phyloP scores from a whole-genome alignment of 2,888 invertebrate genomes.

The Leptopterna dolabrata region DNA sequence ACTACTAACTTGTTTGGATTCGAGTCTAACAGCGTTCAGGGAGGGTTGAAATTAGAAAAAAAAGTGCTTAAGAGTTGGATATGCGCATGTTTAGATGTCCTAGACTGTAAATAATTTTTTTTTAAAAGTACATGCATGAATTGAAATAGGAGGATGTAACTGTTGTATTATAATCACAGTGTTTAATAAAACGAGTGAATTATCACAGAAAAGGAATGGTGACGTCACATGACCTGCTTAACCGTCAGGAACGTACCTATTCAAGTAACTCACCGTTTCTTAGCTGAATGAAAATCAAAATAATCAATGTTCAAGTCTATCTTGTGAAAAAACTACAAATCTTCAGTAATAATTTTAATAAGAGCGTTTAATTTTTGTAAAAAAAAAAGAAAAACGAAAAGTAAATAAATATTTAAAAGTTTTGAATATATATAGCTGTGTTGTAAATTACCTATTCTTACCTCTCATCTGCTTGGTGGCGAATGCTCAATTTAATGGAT shows the following conservation, averaged over 20 bases:
- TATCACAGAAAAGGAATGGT: neutral
- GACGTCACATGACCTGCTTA: neutral
- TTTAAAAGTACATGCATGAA: no score
- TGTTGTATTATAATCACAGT: neutral
- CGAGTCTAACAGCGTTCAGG: no score
- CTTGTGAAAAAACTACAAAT: neutral
- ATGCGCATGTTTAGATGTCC: neutral
- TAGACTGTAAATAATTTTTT: neutral
- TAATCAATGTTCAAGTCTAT: neutral
- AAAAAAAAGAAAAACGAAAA: no score
- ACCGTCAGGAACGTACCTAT: neutral
- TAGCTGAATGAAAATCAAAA: neutral
- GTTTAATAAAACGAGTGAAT: neutral
- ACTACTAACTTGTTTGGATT: no score
- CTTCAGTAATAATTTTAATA: neutral
- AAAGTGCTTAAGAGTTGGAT: neutral
- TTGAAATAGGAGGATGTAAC: neutral
- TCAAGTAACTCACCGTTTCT: neutral
- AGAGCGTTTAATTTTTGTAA: neutral
- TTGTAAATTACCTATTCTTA: neutral
- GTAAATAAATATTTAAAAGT: no score
- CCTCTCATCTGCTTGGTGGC: neutral
- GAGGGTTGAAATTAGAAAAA: neutral
- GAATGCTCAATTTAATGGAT: no score
- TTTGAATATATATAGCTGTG: neutral